Evolutionary conservation across 2,888 invertebrate genomes (phyloP).

Genomic region (Himalopsyche kuldschensis): DNA sequence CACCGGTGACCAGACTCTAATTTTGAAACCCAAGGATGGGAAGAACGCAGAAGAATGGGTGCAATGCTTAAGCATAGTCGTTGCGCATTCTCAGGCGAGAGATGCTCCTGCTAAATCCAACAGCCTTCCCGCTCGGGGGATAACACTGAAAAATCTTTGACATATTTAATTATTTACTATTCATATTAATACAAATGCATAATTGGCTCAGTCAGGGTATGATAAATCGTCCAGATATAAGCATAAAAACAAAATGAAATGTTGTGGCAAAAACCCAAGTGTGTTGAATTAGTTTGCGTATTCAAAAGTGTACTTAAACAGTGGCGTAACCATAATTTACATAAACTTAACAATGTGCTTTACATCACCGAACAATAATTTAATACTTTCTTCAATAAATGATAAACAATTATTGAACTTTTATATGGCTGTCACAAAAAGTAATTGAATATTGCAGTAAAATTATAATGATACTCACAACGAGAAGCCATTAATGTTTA

Average conservation of each 20-base stretch:
- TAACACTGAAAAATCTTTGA: slow-evolving; percentile 52
- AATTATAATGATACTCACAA: too few species aligned
- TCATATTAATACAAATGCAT: not conserved
- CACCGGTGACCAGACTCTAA: slow-evolving; percentile 88
- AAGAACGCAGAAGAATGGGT: slow-evolving; percentile 97
- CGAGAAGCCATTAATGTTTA: too few species aligned
- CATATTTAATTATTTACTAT: not conserved
- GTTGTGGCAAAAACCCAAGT: not conserved
- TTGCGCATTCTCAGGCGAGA: slow-evolving; percentile 80
- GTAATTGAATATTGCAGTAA: too few species aligned
- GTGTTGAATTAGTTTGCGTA: not conserved
- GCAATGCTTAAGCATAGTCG: slow-evolving; percentile 90
- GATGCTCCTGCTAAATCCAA: slow-evolving; percentile 59
- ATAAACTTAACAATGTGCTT: too few species aligned
- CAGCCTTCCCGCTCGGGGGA: slow-evolving; percentile 55
- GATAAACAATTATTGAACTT: too few species aligned
- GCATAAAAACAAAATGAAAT: not conserved
- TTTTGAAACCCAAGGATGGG: slow-evolving; percentile 91
- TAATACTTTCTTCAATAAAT: too few species aligned
- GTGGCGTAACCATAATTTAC: too few species aligned
- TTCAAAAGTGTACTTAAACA: not conserved
- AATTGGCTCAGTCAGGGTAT: not conserved
- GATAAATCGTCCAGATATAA: not conserved
- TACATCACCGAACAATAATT: too few species aligned
- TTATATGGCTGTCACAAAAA: too few species aligned